A percentile compares a stretch with the other conserved stretches of the same genome.
Conservation (phyloP, 2,888 invertebrate species). For the Boloria selene region DNA sequence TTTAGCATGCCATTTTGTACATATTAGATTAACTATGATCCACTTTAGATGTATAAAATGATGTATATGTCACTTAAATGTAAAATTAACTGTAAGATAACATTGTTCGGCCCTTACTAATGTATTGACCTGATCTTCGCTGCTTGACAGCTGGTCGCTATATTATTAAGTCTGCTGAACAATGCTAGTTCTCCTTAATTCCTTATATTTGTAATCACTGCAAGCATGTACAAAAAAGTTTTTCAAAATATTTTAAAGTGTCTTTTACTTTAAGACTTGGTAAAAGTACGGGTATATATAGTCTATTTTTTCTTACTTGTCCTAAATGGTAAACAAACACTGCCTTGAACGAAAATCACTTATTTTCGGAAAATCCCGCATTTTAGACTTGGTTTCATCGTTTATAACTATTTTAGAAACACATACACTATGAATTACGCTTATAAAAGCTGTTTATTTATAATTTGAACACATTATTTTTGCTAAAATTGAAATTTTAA, state of each 20-base stretch:
- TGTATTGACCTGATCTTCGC: not conserved
- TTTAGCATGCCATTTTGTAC: conserved; percentile 17
- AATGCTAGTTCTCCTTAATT: not conserved
- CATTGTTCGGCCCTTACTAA: conserved; percentile 1
- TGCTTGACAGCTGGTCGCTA: not conserved
- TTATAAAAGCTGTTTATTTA: too few species aligned
- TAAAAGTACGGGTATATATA: conserved; percentile 37
- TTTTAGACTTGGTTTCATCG: too few species aligned
- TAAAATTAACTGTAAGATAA: not conserved
- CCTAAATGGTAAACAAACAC: too few species aligned
- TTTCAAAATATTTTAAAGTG: conserved; percentile 15
- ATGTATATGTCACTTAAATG: not conserved
- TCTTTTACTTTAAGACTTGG: conserved; percentile 27
- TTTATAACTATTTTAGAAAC: too few species aligned
- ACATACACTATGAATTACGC: too few species aligned
- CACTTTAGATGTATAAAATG: conserved; percentile 5
- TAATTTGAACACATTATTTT: too few species aligned
- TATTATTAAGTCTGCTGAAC: conserved; percentile 1
- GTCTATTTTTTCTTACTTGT: too few species aligned
- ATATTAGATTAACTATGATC: conserved; percentile 16
- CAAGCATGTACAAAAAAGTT: conserved; percentile 30
- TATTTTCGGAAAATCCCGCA: too few species aligned
- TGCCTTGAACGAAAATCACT: too few species aligned
- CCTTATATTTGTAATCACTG: conserved; percentile 6
- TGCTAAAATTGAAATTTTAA: too few species aligned